A percentile compares a stretch with the other conserved stretches of the same genome.
Conservation (phyloP, 2,797 vertebrate species). For the Hoplostethus atlanticus region DNA sequence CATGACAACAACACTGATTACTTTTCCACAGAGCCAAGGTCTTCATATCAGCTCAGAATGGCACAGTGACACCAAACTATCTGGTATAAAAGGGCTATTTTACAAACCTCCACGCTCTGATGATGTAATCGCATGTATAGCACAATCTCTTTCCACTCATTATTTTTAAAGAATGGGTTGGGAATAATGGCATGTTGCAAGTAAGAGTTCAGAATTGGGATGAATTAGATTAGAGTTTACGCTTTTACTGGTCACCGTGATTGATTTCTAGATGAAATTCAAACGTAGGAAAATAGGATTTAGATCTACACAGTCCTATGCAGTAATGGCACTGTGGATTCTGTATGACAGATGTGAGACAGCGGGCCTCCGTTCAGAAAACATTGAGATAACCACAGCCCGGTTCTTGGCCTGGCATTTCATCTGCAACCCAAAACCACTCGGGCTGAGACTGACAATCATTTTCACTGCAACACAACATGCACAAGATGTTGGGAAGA, state of each 20-base stretch:
- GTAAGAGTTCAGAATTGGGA: conserved; percentile 10
- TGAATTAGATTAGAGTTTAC: conserved; percentile 11
- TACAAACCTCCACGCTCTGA: conserved; percentile 26
- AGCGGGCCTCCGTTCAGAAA: conserved; percentile 8
- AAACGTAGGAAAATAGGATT: conserved; percentile 16
- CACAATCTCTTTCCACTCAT: conserved; percentile 38
- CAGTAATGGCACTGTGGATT: not conserved
- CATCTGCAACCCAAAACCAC: conserved; percentile 3
- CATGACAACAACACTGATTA: not conserved
- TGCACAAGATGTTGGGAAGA: not conserved
- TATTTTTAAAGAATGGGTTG: conserved; percentile 44
- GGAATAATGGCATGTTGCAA: conserved; percentile 46
- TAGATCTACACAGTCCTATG: not conserved
- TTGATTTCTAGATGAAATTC: conserved; percentile 13
- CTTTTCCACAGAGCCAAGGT: conserved; percentile 11
- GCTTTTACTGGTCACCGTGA: conserved; percentile 21
- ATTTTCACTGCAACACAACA: not conserved
- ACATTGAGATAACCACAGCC: not conserved
- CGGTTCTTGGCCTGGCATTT: not conserved
- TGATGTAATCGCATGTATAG: conserved; percentile 53
- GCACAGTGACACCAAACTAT: not conserved
- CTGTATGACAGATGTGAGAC: not conserved
- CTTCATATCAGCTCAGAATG: not conserved
- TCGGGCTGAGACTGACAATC: conserved; percentile 10
- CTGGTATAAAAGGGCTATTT: conserved; percentile 23